These are phyloP conservation scores for Tenualosa thibaudeaui DNA, from an alignment of 2,797 vertebrate species.

Conservation along the genomic window DNA sequence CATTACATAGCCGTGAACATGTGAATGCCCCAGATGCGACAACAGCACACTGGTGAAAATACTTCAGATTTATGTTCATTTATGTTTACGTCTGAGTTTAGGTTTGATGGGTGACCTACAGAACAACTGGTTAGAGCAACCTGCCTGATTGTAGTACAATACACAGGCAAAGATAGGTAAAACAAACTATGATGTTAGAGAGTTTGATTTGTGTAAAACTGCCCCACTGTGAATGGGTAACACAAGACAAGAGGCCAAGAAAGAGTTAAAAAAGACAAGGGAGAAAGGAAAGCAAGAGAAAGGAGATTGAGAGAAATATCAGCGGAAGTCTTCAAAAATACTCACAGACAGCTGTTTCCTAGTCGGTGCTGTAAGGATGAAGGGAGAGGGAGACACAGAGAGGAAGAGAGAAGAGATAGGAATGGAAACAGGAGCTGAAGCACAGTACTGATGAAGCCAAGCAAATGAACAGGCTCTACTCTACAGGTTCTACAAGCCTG, in stretches of 20 bases:
- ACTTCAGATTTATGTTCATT: neutral
- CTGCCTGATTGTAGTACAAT: neutral
- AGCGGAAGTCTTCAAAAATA: constrained; percentile 61
- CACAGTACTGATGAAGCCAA: constrained; percentile 56
- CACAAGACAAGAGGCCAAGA: constrained; percentile 1
- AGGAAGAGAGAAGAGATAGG: constrained; percentile 46
- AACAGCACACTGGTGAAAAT: neutral
- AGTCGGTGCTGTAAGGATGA: constrained; percentile 65
- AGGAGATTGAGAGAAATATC: constrained; percentile 39
- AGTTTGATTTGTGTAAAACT: neutral
- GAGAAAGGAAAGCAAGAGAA: constrained; percentile 3
- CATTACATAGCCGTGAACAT: neutral
- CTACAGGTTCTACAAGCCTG: constrained; percentile 38
- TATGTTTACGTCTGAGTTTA: too few species aligned
- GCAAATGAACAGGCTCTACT: constrained; percentile 54
- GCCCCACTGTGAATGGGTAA: neutral
- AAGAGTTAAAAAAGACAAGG: neutral
- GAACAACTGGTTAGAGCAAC: neutral
- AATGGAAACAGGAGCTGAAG: constrained; percentile 52
- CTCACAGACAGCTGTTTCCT: constrained; percentile 74
- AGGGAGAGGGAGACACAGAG: constrained; percentile 45
- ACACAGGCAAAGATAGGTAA: constrained; percentile 1
- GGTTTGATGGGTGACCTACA: neutral
- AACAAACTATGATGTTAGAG: neutral
- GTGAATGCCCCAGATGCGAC: neutral